A percentile compares a stretch with the other conserved stretches of the same genome.
Evolutionary conservation across 2,797 vertebrate genomes (phyloP).

Genomic region (Chaetophractus vellerosus): DNA sequence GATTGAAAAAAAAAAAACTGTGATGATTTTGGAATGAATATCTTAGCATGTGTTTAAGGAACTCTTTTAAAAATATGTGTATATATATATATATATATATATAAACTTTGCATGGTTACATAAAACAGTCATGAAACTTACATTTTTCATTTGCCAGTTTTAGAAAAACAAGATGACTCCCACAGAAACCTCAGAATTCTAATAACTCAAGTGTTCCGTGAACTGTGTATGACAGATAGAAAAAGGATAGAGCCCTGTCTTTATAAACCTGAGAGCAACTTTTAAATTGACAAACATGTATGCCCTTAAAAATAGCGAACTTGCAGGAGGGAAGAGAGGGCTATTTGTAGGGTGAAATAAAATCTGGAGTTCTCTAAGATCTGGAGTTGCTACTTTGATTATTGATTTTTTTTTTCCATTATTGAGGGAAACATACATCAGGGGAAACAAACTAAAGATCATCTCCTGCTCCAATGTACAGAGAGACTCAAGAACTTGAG

Average conservation of each 20-base stretch:
- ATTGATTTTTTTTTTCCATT: neutral
- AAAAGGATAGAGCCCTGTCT: neutral
- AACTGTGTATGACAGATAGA: neutral
- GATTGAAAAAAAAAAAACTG: conserved; percentile 39
- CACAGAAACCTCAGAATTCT: conserved; percentile 24
- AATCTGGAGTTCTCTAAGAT: neutral
- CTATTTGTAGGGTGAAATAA: neutral
- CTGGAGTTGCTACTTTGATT: neutral
- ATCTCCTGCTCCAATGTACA: neutral
- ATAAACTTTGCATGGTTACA: conserved; percentile 17
- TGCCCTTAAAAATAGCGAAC: conserved; percentile 6
- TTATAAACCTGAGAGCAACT: conserved; percentile 24
- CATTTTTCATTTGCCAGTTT: conserved; percentile 67
- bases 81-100: neutral
- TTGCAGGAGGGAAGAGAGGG: neutral
- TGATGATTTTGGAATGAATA: conserved; percentile 51
- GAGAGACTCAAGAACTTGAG: neutral
- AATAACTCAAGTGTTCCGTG: neutral
- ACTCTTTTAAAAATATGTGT: neutral
- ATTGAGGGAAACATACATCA: neutral
- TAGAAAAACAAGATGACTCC: conserved; percentile 64
- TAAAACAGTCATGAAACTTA: conserved; percentile 75
- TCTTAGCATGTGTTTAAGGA: neutral
- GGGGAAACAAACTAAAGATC: neutral
- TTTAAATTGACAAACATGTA: neutral